Evolutionary conservation across 2,113 vertebrate genomes (phyloP).

Genomic region (Chamaea fasciata): DNA sequence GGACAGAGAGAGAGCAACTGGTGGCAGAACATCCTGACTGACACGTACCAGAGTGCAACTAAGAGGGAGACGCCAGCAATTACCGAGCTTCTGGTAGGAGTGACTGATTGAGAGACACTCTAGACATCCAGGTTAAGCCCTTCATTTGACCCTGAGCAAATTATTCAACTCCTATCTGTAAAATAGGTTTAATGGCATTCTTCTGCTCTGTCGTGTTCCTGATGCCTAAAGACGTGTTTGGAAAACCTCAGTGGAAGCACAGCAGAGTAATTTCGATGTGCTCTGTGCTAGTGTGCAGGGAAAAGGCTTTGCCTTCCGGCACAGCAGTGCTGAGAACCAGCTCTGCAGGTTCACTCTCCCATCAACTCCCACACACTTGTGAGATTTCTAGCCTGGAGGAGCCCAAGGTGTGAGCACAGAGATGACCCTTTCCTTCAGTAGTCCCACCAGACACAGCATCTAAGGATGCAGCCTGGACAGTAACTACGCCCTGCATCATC

Average conservation of each 20-base stretch:
- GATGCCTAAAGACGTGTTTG: neutral
- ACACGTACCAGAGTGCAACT: neutral
- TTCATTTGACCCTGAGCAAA: neutral
- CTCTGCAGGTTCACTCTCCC: neutral
- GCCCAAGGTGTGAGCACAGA: neutral
- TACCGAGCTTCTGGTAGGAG: neutral
- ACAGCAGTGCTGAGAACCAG: neutral
- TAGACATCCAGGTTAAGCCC: neutral
- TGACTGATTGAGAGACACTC: neutral
- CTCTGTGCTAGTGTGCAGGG: neutral
- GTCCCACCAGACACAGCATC: neutral
- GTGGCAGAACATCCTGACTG: neutral
- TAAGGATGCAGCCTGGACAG: neutral
- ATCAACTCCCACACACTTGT: neutral
- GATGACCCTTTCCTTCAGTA: neutral
- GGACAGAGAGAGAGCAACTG: neutral
- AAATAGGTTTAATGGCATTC: neutral
- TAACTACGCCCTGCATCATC: neutral
- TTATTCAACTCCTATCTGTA: neutral
- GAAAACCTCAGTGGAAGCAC: neutral
- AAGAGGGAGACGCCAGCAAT: neutral
- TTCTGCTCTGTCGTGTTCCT: neutral
- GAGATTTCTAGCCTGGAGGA: neutral
- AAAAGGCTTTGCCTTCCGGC: neutral
- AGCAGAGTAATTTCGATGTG: neutral